Evolutionary conservation across 2,888 invertebrate species (phyloP).

Genomic region (Trachelus tabidus): DNA sequence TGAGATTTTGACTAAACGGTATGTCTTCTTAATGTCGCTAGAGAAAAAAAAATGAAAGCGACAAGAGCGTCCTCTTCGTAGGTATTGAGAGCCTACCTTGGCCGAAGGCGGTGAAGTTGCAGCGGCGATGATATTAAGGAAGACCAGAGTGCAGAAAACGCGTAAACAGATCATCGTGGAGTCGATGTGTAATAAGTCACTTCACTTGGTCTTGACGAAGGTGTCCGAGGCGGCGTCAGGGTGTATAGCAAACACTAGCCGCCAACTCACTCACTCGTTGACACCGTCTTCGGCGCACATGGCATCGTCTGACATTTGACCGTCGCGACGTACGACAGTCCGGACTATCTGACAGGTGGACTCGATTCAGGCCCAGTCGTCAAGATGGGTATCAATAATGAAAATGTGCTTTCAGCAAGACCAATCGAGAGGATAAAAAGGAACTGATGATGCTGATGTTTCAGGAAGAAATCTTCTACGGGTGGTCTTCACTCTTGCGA

Average conservation of each 20-base stretch:
- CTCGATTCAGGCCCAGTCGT: not conserved
- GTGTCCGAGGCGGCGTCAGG: not conserved
- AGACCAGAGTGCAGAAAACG: slow-evolving; percentile 24
- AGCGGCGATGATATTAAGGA: slow-evolving; percentile 22
- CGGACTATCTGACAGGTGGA: not conserved
- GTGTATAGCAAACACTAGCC: not conserved
- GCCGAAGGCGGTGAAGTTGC: slow-evolving; percentile 9
- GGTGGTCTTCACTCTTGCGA: not conserved
- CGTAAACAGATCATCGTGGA: slow-evolving; percentile 26
- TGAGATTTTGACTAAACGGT: not conserved
- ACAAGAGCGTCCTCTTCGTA: not conserved
- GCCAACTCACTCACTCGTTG: slow-evolving; percentile 5
- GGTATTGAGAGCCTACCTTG: slow-evolving; percentile 9
- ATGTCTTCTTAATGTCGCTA: not conserved
- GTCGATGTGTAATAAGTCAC: not conserved
- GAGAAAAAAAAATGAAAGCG: not conserved
- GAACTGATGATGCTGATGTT: not conserved
- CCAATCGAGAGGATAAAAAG: not conserved
- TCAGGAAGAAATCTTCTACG: not conserved
- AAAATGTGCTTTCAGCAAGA: not conserved
- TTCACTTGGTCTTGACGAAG: not conserved
- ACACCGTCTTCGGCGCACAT: slow-evolving; percentile 2
- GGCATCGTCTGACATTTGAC: slow-evolving; percentile 5
- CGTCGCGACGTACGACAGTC: not conserved
- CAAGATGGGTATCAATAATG: not conserved